A percentile compares a stretch with the other conserved stretches of the same genome.
phyloP scores from a whole-genome alignment of 2,113 vertebrate species.

The Podiceps cristatus region DNA sequence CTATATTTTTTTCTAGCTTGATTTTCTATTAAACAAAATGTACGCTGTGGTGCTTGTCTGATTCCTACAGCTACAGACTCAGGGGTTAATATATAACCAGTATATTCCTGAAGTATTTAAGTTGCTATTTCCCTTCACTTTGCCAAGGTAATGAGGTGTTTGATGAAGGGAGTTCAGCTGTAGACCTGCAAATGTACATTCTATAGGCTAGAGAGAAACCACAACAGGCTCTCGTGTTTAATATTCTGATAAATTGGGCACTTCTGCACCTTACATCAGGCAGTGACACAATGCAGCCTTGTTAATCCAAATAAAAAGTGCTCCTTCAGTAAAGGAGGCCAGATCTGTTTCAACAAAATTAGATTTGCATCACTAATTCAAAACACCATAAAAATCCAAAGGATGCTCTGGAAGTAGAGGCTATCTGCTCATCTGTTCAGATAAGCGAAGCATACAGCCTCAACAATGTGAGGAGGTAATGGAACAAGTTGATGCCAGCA shows the following conservation, averaged over 20 bases:
- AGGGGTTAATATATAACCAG: constrained; percentile 33
- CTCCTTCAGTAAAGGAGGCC: constrained; percentile 7
- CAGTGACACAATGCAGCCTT: constrained; percentile 48
- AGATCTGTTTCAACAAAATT: constrained; percentile 28
- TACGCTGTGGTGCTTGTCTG: background rate
- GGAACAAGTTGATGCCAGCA: constrained; percentile 12
- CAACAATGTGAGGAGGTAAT: background rate
- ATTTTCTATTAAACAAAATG: constrained; percentile 34
- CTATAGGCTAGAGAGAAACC: constrained; percentile 35
- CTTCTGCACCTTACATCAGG: constrained; percentile 39
- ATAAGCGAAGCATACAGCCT: background rate
- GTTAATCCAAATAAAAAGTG: constrained; percentile 28
- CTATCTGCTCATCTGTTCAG: constrained; percentile 22
- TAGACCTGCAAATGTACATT: constrained; percentile 17
- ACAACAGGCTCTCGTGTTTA: background rate
- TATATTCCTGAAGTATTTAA: constrained; percentile 47
- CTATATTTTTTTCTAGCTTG: background rate
- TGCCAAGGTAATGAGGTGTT: constrained; percentile 62
- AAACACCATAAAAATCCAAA: constrained; percentile 12
- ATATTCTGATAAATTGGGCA: constrained; percentile 41
- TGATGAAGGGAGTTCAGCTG: constrained; percentile 61
- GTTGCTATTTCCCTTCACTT: constrained; percentile 48
- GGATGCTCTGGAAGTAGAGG: constrained; percentile 2
- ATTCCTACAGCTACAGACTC: background rate
- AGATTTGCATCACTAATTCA: constrained; percentile 40